Evolutionary conservation across 2,113 vertebrate genomes (phyloP), one percentile per base, ranked within the genome.

Genomic region (Neodon shergylaensis): DNA sequence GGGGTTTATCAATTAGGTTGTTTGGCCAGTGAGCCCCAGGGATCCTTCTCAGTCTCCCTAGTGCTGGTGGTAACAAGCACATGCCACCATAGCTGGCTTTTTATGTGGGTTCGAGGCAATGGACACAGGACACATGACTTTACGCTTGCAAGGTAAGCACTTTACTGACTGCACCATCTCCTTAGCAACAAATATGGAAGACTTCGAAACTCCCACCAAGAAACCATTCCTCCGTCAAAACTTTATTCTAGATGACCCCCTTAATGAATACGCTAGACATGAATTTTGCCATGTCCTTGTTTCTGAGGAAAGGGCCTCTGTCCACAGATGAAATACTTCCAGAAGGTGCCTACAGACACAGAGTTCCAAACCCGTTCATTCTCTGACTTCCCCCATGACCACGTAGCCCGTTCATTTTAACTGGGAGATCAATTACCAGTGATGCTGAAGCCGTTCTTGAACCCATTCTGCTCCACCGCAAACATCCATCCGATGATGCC

Each of bases 401-500:
- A 1, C 9, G 21, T 0, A 58, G 42, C 22, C 39, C 36, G 4
- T 0, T 76, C 7, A 47, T 31, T 49, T 39, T 19, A 36, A 47
- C 0, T 19, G 74, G 13, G 12, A 47, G 2, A 7, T n/a, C 85
- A 92, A 72, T 99, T 98, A 99, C 99, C 99, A 0, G 99, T 99
- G 97, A 99, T 95, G 81, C 99, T 99, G 98, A 99, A 99, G 94
- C 99, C 99, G 17, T 99, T 99, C 98, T 98, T 99, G 97, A 99
- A 99, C 91, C 99, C 99, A 1, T 99, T 99, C 83, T 99, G 99
- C 95, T 99, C 99, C 97, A 99, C 99, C 8, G 99, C 99, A 95
- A 99, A 99, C 96, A 99, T 99, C 99, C 99, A 99, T 31, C 99
- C 99, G 47, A 99, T 99, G 97, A 99, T 97, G 33, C 99, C 99